Evolutionary conservation across 2,888 invertebrate genomes (phyloP), one percentile per base, ranked within the genome.

Genomic region (Auanema freiburgensis): DNA sequence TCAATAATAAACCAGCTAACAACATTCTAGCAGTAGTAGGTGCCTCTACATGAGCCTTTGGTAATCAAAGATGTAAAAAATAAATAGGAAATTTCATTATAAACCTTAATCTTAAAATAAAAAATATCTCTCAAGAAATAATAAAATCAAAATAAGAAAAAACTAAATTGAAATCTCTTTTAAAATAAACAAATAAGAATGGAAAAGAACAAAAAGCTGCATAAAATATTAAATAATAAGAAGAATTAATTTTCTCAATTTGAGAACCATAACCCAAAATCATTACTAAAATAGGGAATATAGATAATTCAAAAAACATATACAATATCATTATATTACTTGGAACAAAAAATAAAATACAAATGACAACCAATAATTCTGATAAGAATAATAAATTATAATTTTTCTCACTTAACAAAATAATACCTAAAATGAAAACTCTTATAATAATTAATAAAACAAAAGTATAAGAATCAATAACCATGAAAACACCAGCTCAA

Each of bases 401-500:
- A 67, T 67, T 71, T 64, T 69, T 71, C 59, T 71, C 74, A 21
- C 71, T 71, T 52, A 73, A 57, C 54, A 69, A 46, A 69, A 73
- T 71, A 59, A 73, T 66, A 55, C 63, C 67, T 60, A 71, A 65
- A 69, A 76, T 74, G 66, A 74, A 76, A 58, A 72, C n/a, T 16
- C 68, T 72, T 63, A 77, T 72, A 57, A 74, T 44, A 65, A 72
- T 66, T 58, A 71, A 64, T 56, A 69, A 63, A 74, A 71, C 55
- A 69, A 69, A 76, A 42, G 59, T 65, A 59, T 67, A 69, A 59
- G 66, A 70, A 62, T 71, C 67, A 40, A 68, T 56, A 52, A 72
- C 89, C 24, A 76, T 86, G 90, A 91, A 86, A 90, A 91, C 86
- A 90, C 90, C 1, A 86, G 86, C 84, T 89, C 80, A 77, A 86